phyloP scores from a whole-genome alignment of 1,140 invertebrate species.

The Lineus longissimus region DNA sequence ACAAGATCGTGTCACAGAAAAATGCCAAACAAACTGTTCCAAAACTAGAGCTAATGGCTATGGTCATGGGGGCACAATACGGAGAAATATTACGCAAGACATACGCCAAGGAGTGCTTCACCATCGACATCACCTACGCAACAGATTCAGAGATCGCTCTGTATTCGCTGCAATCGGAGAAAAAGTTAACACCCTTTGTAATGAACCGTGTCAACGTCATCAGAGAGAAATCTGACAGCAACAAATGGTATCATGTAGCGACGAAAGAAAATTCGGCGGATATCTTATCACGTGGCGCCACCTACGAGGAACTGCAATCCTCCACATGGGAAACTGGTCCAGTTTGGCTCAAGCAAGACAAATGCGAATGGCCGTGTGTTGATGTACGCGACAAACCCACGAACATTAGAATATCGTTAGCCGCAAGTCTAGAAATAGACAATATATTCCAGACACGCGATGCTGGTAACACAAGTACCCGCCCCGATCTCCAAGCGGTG shows the following conservation, averaged over 20 bases:
- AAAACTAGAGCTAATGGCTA: constrained; percentile 1
- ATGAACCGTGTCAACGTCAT: neutral
- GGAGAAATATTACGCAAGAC: neutral
- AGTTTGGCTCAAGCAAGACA: neutral
- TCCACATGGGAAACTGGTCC: neutral
- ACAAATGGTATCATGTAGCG: neutral
- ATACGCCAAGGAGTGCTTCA: neutral
- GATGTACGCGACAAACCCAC: neutral
- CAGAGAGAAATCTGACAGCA: neutral
- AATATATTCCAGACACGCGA: neutral
- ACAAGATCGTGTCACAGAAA: constrained; percentile 3
- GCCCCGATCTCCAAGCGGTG: neutral
- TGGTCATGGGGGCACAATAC: neutral
- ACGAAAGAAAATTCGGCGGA: neutral
- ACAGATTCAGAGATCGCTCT: neutral
- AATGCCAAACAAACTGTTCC: neutral
- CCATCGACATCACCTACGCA: neutral
- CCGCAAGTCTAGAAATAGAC: neutral
- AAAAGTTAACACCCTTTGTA: neutral
- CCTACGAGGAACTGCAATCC: neutral
- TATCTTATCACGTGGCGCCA: neutral
- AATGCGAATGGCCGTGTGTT: neutral
- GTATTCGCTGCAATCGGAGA: neutral
- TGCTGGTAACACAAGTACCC: neutral
- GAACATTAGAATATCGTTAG: neutral